A percentile compares a stretch with the other conserved stretches of the same genome.
phyloP scores from a whole-genome alignment of 2,113 vertebrate species.

The Callopanchax toddi region DNA sequence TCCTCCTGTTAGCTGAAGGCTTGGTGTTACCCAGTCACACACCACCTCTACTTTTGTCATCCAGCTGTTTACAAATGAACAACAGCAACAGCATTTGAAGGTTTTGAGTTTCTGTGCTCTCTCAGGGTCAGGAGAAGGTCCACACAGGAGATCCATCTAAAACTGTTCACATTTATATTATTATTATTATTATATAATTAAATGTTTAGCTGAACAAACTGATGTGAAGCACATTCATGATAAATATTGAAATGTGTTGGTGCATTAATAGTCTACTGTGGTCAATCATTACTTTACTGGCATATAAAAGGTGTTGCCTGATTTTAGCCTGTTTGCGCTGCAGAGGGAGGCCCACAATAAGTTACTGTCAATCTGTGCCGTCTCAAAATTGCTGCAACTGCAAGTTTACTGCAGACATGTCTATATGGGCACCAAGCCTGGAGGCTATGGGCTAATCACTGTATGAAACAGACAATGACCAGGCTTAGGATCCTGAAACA shows the following conservation, averaged over 20 bases:
- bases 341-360: conserved; percentile 21
- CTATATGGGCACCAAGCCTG: conserved; percentile 63
- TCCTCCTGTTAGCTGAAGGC: too few relatives aligned
- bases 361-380: conserved; percentile 54
- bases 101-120: too few relatives aligned
- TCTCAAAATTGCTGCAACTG: conserved; percentile 65
- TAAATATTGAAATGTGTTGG: not conserved
- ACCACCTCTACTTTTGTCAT: too few relatives aligned
- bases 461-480: conserved; percentile 65
- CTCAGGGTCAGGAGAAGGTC: too few relatives aligned
- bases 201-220: not conserved
- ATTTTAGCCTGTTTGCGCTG: too few relatives aligned
- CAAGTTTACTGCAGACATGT: conserved; percentile 60
- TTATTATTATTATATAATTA: not conserved
- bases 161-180: too few relatives aligned
- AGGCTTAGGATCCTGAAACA: conserved; percentile 61
- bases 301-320: too few relatives aligned
- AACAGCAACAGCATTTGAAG: too few relatives aligned
- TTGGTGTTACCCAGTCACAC: too few relatives aligned
- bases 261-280: too few relatives aligned
- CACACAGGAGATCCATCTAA: too few relatives aligned
- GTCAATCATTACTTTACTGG: too few relatives aligned
- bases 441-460: conserved; percentile 65
- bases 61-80: not conserved
- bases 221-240: not conserved